Conservation (phyloP, 37 sponge, comb jelly and placozoan species). For the Haliclona indistincta region DNA sequence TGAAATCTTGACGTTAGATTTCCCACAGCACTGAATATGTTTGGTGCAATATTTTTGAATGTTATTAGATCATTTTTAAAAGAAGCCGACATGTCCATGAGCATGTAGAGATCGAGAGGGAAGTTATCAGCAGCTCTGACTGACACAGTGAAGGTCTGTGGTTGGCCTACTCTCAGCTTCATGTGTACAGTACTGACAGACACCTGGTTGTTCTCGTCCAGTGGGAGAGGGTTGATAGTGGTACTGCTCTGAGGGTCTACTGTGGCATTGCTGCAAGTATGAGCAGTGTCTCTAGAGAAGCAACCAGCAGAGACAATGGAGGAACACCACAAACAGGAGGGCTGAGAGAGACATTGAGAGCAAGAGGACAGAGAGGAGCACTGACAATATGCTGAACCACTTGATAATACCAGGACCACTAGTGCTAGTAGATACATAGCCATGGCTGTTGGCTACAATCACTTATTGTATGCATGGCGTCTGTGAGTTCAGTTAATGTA, state of each 20-base stretch:
- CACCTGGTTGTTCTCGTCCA: background rate
- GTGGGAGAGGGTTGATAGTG: background rate
- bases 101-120: slow-evolving; percentile 60
- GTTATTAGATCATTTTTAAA: slow-evolving; percentile 15
- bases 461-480: too few relatives aligned
- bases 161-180: slow-evolving; percentile 16
- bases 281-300: background rate
- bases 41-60: slow-evolving; percentile 23
- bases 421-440: too few relatives aligned
- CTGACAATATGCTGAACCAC: too few relatives aligned
- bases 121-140: slow-evolving; percentile 12
- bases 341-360: background rate
- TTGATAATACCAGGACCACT: too few relatives aligned
- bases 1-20: slow-evolving; percentile 32
- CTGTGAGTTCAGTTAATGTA: too few relatives aligned
- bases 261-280: background rate
- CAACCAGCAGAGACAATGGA: background rate
- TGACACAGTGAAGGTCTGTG: slow-evolving; percentile 18
- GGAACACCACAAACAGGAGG: background rate
- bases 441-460: too few relatives aligned
- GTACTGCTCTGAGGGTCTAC: background rate
- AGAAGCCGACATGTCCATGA: slow-evolving; percentile 57
- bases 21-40: slow-evolving; percentile 6
- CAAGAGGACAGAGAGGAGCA: background rate
- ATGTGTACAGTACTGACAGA: background rate